A percentile compares a stretch with the other conserved stretches of the same genome.
Conservation (phyloP, 2,113 vertebrate genomes). For the Copsychus sechellarum region DNA sequence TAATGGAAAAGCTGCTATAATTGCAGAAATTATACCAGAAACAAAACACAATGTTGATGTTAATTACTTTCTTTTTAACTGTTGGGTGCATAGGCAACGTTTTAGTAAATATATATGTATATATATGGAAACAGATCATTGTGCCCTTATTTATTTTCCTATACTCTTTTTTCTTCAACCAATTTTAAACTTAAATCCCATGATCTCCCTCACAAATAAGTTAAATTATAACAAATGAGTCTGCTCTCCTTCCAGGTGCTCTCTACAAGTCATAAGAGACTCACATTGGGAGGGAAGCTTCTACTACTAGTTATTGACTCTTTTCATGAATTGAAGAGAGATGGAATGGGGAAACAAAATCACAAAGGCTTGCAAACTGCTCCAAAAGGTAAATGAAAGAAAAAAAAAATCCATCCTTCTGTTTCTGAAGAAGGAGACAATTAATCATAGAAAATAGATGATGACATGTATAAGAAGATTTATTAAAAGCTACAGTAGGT, state of each 20-base stretch:
- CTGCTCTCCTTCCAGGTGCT: background rate
- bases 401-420: background rate
- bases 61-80: slow-evolving; percentile 18
- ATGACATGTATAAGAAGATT: background rate
- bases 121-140: background rate
- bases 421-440: background rate
- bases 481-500: background rate
- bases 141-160: background rate
- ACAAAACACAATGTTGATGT: background rate
- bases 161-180: background rate
- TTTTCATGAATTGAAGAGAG: background rate
- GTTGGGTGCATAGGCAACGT: background rate
- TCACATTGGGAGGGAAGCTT: background rate
- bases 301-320: background rate
- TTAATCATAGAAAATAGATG: background rate
- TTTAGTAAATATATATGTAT: background rate
- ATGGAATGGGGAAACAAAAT: background rate
- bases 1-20: slow-evolving; percentile 8
- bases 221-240: background rate
- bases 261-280: background rate
- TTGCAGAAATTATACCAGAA: slow-evolving; percentile 32
- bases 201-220: background rate
- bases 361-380: background rate
- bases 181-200: background rate
- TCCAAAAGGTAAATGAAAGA: background rate